Evolutionary conservation across 1,140 invertebrate species (phyloP), one percentile per base, ranked within the genome.

Genomic region (Theocolax elegans): DNA sequence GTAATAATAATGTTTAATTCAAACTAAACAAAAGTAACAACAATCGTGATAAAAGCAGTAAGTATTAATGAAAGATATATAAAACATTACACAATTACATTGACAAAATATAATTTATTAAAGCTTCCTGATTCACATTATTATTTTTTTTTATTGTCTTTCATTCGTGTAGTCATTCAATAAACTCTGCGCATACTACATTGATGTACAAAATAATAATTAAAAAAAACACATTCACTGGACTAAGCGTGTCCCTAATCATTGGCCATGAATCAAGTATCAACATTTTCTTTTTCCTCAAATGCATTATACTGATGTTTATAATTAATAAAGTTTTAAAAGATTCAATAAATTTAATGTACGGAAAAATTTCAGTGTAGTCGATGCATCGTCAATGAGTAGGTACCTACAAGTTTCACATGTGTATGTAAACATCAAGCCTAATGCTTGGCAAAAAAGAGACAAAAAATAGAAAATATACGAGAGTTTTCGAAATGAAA

Each of bases 341-440:
- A 13, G 7, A 3, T 27, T 27, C 7, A 31, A 12, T n/a, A 48
- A 48, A 48, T 48, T 62, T 13, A 51, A 19, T 19, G n/a, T n/a
- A n/a, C n/a, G n/a, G n/a, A n/a, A 44, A 44, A 21, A 40, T 65
- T 54, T 53, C 63, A 65, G 63, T 65, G 63, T 62, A 53, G 31
- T 54, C 19, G 38, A 62, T 69, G 25, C 38, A 69, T 62, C 25
- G 56, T 46, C 38, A 69, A 69, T 63, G 63, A 54, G n/a, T 63
- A 27, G 13, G 17, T 4, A 44, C 12, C 40, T 56, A 56, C 58
- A 66, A 63, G 4, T n/a, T 29, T 67, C 15, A 29, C 29, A 46
- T 25, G 35, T 35, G 31, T 6, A 23, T 21, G 23, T 29, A 46
- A n/a, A 54, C 17, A 42, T 62, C 7, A 63, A 53, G 48, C 35